Percentiles rank a stretch among this genome's conserved stretches.
Conservation (phyloP, 1,140 invertebrate genomes). For the Zaprionus lachaisei region DNA sequence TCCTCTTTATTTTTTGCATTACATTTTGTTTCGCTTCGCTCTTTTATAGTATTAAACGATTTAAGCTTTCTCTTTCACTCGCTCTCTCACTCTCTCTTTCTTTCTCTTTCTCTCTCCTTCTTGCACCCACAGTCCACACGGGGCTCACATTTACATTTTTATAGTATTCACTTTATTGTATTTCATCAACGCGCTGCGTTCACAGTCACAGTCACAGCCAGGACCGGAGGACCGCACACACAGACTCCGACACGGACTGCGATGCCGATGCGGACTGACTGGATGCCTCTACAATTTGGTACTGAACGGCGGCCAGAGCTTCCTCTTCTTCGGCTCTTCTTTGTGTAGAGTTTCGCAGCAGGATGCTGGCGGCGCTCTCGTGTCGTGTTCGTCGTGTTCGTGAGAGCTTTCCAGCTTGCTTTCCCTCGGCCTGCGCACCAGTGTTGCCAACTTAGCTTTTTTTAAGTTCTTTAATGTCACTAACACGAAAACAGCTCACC, state of each 20-base stretch:
- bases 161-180: slow-evolving; percentile 48
- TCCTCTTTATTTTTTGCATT: slow-evolving; percentile 9
- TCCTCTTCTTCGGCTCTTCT: slow-evolving; percentile 43
- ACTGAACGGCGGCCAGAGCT: slow-evolving; percentile 53
- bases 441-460: background rate
- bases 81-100: slow-evolving; percentile 22
- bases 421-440: slow-evolving; percentile 1
- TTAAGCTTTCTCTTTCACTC: slow-evolving; percentile 34
- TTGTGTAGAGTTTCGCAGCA: slow-evolving; percentile 58
- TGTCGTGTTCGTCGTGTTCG: slow-evolving; percentile 3
- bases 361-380: slow-evolving; percentile 41
- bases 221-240: slow-evolving; percentile 43
- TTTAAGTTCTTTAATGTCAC: too few relatives aligned
- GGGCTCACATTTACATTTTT: slow-evolving; percentile 34
- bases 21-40: slow-evolving; percentile 12
- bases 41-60: slow-evolving; percentile 39
- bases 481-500: too few relatives aligned
- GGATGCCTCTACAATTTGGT: slow-evolving; percentile 58
- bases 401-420: slow-evolving; percentile 54
- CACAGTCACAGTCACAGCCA: slow-evolving; percentile 36
- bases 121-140: slow-evolving; percentile 34
- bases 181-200: slow-evolving; percentile 62
- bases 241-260: slow-evolving; percentile 66
- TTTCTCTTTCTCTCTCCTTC: slow-evolving; percentile 31
- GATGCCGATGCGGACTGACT: slow-evolving; percentile 47